Percentiles rank a stretch among this genome's conserved stretches.
phyloP scores from a whole-genome alignment of 2,888 invertebrate species.

The Alviniconcha strummeri region DNA sequence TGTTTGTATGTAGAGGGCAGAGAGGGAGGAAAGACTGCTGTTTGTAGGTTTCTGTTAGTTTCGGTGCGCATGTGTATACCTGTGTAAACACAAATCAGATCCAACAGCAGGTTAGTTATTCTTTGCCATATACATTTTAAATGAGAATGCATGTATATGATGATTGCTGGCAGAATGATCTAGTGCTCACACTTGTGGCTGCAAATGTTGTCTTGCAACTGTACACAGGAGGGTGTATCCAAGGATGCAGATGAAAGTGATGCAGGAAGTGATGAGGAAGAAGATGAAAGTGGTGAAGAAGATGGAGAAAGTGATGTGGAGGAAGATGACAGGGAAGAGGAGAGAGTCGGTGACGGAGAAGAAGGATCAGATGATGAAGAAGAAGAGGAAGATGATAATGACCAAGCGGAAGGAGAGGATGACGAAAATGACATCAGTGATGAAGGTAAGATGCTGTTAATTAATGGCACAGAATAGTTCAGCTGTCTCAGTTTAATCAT shows the following conservation, averaged over 20 bases:
- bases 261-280: constrained; percentile 1
- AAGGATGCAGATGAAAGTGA: constrained; percentile 4
- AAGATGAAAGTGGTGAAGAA: not conserved
- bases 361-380: constrained; percentile 22
- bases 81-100: too few relatives aligned
- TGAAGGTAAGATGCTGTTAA: constrained; percentile 29
- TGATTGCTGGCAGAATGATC: too few relatives aligned
- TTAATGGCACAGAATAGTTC: too few relatives aligned
- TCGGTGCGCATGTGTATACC: too few relatives aligned
- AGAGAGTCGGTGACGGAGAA: not conserved
- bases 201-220: not conserved
- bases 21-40: too few relatives aligned
- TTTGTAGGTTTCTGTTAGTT: too few relatives aligned
- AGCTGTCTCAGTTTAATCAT: too few relatives aligned
- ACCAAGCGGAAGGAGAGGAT: constrained; percentile 20
- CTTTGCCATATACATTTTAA: too few relatives aligned
- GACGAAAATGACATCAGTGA: constrained; percentile 38
- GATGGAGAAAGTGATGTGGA: not conserved
- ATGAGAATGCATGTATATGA: too few relatives aligned
- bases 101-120: too few relatives aligned
- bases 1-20: too few relatives aligned
- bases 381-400: constrained; percentile 21
- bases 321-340: not conserved
- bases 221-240: not conserved
- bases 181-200: too few relatives aligned